Evolutionary conservation across 37 sponge, comb jelly and placozoan species (phyloP).

Genomic region (Geodia barretti): DNA sequence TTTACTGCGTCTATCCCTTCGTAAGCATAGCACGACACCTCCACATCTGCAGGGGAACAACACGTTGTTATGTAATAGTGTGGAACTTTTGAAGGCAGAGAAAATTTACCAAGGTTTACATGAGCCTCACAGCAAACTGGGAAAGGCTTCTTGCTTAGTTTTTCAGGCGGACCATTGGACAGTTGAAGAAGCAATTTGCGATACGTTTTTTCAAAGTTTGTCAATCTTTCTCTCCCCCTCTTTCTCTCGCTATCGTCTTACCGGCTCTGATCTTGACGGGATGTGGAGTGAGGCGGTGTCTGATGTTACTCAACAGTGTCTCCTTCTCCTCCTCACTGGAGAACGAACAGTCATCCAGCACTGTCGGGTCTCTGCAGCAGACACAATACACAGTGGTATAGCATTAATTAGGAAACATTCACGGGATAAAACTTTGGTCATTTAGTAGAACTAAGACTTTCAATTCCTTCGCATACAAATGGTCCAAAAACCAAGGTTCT

Average conservation of each 20-base stretch:
- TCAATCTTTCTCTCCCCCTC: too few species aligned
- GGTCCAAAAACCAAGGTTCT: neutral
- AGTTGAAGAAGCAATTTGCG: too few species aligned
- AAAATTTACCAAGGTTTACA: too few species aligned
- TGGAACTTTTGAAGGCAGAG: neutral
- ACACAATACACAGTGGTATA: neutral
- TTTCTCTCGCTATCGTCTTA: neutral
- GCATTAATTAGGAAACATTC: too few species aligned
- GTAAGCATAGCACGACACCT: conserved; percentile 95
- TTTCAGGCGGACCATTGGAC: too few species aligned
- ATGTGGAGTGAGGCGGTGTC: conserved; percentile 90
- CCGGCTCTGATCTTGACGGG: conserved; percentile 97
- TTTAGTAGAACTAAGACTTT: neutral
- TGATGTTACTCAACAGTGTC: conserved; percentile 79
- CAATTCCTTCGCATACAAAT: neutral
- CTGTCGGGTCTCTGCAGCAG: conserved; percentile 40
- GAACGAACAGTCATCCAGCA: conserved; percentile 60
- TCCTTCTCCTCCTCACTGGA: conserved; percentile 63
- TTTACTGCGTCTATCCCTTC: conserved; percentile 99
- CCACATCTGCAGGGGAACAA: conserved; percentile 57
- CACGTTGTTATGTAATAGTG: neutral
- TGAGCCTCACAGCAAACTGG: too few species aligned
- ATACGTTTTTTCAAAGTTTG: too few species aligned
- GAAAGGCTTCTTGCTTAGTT: too few species aligned
- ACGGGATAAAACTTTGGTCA: too few species aligned